Percentiles rank a stretch among this genome's conserved stretches.
phyloP scores from a whole-genome alignment of 2,888 invertebrate species.

The Cylindroiulus punctatus region DNA sequence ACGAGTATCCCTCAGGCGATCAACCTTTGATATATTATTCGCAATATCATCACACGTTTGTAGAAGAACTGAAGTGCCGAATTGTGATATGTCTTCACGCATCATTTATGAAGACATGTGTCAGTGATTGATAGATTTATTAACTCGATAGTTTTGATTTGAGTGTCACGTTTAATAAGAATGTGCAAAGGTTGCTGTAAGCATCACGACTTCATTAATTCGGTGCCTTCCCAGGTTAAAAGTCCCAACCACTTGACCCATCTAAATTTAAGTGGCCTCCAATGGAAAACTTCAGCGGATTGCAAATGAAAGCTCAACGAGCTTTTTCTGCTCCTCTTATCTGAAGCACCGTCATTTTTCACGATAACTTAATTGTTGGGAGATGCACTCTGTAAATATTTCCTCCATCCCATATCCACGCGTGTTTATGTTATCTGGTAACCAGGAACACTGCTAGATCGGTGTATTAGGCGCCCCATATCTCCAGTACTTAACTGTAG shows the following conservation, averaged over 20 bases:
- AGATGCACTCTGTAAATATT: not conserved
- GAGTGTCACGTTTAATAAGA: constrained; percentile 27
- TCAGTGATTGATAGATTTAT: constrained; percentile 8
- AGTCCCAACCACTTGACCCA: not conserved
- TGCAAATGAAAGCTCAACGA: not conserved
- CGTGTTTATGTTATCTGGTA: not conserved
- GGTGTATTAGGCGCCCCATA: not conserved
- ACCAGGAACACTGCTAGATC: constrained; percentile 14
- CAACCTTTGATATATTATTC: not conserved
- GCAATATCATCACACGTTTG: not conserved
- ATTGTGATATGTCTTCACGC: not conserved
- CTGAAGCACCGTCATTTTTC: constrained; percentile 26
- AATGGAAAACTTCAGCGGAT: not conserved
- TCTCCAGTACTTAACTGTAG: not conserved
- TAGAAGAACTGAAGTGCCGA: not conserved
- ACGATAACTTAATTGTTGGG: constrained; percentile 34
- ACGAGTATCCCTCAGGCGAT: not conserved
- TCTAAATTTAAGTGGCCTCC: constrained; percentile 28
- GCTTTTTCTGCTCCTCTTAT: constrained; percentile 40
- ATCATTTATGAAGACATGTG: not conserved
- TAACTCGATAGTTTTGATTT: not conserved
- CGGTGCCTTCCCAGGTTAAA: not conserved
- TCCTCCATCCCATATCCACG: not conserved
- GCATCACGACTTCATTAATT: not conserved
- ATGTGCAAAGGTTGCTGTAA: constrained; percentile 4